Base-by-base conservation (phyloP, 2,113 vertebrate species). In the Neofelis nebulosa region DNA sequence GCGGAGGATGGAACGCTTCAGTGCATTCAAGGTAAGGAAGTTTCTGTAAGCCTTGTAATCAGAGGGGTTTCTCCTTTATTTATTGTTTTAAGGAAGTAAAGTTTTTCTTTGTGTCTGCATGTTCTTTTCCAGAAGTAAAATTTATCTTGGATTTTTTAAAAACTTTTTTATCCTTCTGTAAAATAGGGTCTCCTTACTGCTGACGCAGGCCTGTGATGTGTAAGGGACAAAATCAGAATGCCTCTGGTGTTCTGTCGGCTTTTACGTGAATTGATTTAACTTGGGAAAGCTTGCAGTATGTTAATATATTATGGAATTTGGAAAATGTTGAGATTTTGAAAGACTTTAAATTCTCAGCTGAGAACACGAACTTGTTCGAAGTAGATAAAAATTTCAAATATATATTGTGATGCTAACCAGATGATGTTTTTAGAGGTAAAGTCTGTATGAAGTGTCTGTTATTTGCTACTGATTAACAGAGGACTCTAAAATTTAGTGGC, bases 1-100 rank as follows among this genome's bases (percentile, higher is more conserved):
- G 99, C 99, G 5, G 99, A 99, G 98, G 99, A 99, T 98, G 99
- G 99, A 95, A 99, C 99, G 29, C 99, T 99, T 97, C 99, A 99
- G 98, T 99, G 99, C 99, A 99, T 99, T 98, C 99, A 99, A 99
- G 99, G 99, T 99, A 99, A 99, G 99, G 63, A 96, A 33, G 15
- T 63, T 90, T 91, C 55, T 74, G 21, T 88, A 87, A 90, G 50
- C 3, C 68, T 86, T 92, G 14, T 50, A 85, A 90, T 50, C 19
- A 89, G 73, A 79, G n/a, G 9, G 74, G 41, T 80, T 95, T 80
- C 52, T 13, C 25, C 50, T 83, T 78, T 31, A 55, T 91, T 91
- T 91, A 50, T 96, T 93, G 33, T 73, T 97, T 87, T 83, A 76
- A 93, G 71, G n/a, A 82, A 79, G 31, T 90, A 48, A 73, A 16